Evolutionary conservation across 2,888 invertebrate genomes (phyloP).

Genomic region (Elysia crispata): DNA sequence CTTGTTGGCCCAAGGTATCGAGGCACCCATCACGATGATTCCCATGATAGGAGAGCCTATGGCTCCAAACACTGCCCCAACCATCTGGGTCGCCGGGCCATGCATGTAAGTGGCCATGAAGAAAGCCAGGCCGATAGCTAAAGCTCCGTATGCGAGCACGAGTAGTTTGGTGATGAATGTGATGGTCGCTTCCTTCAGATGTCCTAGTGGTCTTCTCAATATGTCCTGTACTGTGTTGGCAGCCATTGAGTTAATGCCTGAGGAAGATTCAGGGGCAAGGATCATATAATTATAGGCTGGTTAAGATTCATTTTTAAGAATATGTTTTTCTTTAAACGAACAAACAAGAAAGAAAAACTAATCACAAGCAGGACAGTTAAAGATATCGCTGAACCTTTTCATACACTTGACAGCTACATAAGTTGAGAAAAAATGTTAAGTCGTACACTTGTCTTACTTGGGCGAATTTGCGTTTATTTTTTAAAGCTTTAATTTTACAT

Average conservation of each 20-base stretch:
- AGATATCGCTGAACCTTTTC: no score
- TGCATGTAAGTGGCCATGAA: slow-evolving; percentile 52
- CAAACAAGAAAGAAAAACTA: no score
- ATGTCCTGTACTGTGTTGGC: slow-evolving; percentile 64
- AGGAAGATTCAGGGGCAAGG: no score
- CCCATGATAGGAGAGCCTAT: slow-evolving; percentile 60
- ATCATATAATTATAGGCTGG: no score
- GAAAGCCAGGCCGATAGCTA: slow-evolving; percentile 53
- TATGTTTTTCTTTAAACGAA: no score
- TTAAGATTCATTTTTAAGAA: no score
- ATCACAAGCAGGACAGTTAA: no score
- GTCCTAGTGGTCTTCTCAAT: slow-evolving; percentile 48
- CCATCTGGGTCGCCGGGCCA: slow-evolving; percentile 59
- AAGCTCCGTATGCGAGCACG: slow-evolving; percentile 56
- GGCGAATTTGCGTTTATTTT: no score
- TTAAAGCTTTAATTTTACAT: no score
- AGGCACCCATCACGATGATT: slow-evolving; percentile 59
- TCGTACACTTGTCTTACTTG: no score
- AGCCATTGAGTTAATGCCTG: slow-evolving; percentile 62
- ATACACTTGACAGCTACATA: no score
- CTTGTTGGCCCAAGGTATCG: slow-evolving; percentile 56
- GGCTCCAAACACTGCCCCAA: slow-evolving; percentile 56
- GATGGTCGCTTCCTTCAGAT: slow-evolving; percentile 48
- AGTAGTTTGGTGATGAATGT: slow-evolving; percentile 57
- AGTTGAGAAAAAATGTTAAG: no score